A percentile compares a stretch with the other conserved stretches of the same genome.
Conservation (phyloP, 2,797 vertebrate genomes). For the Heliangelus exortis region DNA sequence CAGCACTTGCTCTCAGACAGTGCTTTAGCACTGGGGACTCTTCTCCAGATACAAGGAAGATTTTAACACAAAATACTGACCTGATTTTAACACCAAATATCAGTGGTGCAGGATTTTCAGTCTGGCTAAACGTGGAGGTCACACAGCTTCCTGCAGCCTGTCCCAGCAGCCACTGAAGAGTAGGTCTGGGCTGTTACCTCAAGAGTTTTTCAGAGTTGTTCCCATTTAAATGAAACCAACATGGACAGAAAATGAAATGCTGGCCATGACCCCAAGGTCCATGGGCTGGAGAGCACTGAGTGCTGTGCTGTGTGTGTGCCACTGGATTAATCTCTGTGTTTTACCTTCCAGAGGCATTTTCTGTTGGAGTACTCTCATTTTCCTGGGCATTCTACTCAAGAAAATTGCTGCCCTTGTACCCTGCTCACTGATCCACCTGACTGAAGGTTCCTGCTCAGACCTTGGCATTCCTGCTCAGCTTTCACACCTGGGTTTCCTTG, state of each 20-base stretch:
- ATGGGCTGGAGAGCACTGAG: not conserved
- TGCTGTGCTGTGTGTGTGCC: not conserved
- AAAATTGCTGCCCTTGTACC: fast-evolving
- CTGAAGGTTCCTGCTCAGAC: not conserved
- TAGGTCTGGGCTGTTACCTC: not conserved
- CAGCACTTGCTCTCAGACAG: not conserved
- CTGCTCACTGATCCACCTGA: not conserved
- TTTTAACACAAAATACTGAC: not conserved
- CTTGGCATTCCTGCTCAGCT: not conserved
- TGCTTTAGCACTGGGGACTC: not conserved
- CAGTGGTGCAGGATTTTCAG: fast-evolving
- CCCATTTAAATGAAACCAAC: not conserved
- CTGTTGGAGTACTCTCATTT: not conserved
- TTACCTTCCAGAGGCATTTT: not conserved
- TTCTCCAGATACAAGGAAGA: not conserved
- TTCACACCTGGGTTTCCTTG: not conserved
- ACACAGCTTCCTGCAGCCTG: not conserved
- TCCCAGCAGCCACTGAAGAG: not conserved
- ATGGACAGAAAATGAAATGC: not conserved
- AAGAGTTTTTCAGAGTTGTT: not conserved
- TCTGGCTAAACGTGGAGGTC: not conserved
- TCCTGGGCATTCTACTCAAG: not conserved
- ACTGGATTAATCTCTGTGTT: fast-evolving
- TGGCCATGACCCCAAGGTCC: not conserved
- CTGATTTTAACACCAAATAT: too few species aligned